These are phyloP conservation scores for Oscheius myriophilus DNA, from an alignment of 2,888 invertebrate species.

Conservation along the genomic window DNA sequence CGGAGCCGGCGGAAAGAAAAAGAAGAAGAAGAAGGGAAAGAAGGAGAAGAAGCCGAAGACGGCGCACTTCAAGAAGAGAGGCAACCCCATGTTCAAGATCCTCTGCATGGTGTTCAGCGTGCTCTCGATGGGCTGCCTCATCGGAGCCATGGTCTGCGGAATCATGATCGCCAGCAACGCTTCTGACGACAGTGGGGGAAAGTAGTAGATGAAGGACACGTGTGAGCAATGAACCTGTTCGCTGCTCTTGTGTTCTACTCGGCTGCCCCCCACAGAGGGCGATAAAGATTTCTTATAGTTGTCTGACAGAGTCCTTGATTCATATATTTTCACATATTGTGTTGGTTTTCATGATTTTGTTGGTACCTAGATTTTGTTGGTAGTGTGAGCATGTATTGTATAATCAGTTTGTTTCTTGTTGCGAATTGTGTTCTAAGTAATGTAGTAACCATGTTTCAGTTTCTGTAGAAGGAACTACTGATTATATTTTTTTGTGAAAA, in stretches of 20 bases:
- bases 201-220: neutral
- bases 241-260: neutral
- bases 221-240: conserved; percentile 6
- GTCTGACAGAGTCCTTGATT: too few relatives aligned
- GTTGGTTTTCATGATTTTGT: too few relatives aligned
- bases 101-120: conserved; percentile 19
- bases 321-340: too few relatives aligned
- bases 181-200: neutral
- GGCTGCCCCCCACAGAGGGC: too few relatives aligned
- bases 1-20: neutral
- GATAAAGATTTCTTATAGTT: too few relatives aligned
- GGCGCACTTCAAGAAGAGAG: conserved; percentile 23
- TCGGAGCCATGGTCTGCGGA: conserved; percentile 7
- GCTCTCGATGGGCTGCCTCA: neutral
- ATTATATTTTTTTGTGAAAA: too few relatives aligned
- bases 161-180: neutral
- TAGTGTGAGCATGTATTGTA: too few relatives aligned
- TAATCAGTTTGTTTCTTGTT: too few relatives aligned
- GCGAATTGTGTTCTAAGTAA: too few relatives aligned
- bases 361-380: too few relatives aligned
- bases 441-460: too few relatives aligned
- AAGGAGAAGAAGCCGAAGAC: conserved; percentile 17
- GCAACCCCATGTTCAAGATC: conserved; percentile 23
- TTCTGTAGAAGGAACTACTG: too few relatives aligned
- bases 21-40: neutral